Conservation (phyloP, 2,797 vertebrate species). For the Sebastes trivittatus region DNA sequence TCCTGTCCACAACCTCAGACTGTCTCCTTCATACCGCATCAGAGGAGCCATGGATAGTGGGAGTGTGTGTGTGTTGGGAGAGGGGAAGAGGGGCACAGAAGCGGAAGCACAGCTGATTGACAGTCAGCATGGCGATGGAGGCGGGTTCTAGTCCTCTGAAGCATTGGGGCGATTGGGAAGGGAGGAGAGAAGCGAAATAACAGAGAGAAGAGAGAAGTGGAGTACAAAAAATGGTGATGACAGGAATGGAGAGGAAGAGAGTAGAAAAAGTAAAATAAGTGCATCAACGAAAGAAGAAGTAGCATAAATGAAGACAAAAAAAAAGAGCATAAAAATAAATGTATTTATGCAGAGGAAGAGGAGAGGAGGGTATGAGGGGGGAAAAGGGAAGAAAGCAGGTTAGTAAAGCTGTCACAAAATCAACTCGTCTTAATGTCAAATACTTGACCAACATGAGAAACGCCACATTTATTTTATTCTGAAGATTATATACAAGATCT, state of each 20-base stretch:
- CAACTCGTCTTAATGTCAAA: slow-evolving; percentile 33
- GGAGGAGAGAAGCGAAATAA: slow-evolving; percentile 4
- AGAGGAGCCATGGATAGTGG: neutral
- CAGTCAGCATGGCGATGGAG: slow-evolving; percentile 68
- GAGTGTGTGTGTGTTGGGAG: slow-evolving; percentile 23
- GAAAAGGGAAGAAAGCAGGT: slow-evolving; percentile 76
- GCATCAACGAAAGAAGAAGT: neutral
- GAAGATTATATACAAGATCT: neutral
- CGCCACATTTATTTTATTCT: neutral
- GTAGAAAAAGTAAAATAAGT: neutral
- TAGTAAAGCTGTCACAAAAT: slow-evolving; percentile 73
- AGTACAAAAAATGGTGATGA: neutral
- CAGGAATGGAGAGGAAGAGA: neutral
- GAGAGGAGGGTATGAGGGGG: slow-evolving; percentile 17
- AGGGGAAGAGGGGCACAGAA: slow-evolving; percentile 61
- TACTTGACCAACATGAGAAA: slow-evolving; percentile 18
- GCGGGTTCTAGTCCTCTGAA: slow-evolving; percentile 81
- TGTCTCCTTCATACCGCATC: slow-evolving; percentile 14
- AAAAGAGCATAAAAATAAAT: neutral
- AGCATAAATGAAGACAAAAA: neutral
- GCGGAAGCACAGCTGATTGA: slow-evolving; percentile 77
- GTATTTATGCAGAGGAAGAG: neutral
- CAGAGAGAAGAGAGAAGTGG: neutral
- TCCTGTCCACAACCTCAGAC: slow-evolving; percentile 13
- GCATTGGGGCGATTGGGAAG: slow-evolving; percentile 26